Evolutionary conservation across 1,140 invertebrate genomes (phyloP), one percentile per base, ranked within the genome.

Genomic region (Notospermus geniculatus): DNA sequence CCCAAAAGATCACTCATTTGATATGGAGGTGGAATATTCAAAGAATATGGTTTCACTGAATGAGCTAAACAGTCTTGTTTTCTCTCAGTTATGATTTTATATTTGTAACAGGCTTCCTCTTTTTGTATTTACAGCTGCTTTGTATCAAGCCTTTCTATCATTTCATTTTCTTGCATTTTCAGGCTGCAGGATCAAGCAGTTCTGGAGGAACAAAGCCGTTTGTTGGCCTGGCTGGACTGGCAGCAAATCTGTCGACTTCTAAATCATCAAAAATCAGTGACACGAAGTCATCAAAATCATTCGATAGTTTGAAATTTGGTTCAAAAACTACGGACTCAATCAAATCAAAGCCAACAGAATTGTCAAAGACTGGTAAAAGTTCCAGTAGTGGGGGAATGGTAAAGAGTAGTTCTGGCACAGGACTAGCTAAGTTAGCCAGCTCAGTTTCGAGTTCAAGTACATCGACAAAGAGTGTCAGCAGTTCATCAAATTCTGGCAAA

Each of bases 171-270:
- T n/a, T n/a, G n/a, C n/a, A n/a, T n/a, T 58, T 60, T n/a, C 54
- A 68, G 63, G 53, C 59, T 13, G 60, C 68, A 29, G 61, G 62
- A 39, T 45, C 65, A 52, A 65, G 62, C 56, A 54, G 66, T 19
- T 43, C 61, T 25, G 55, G 39, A 57, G 65, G 55, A 32, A 74
- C 72, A 19, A 81, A 81, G 66, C 79, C 80, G 32, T 59, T 76
- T 19, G 74, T 73, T 61, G 81, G 81, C 27, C 69, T 83, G 41
- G 81, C 79, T 13, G 79, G 80, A 58, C 63, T 83, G 32, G 81
- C 81, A 17, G 80, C 79, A 13, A 83, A 80, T 68, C 67, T 82
- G 7, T 73, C 73, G 9, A 52, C 65, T 17, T 57, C 73, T n/a
- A 72, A 77, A 58, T 46, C 65, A n/a, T 65, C 55, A 25, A 60